A percentile compares a stretch with the other conserved stretches of the same genome.
phyloP scores from a whole-genome alignment of 2,888 invertebrate genomes.

The Arctia plantaginis region DNA sequence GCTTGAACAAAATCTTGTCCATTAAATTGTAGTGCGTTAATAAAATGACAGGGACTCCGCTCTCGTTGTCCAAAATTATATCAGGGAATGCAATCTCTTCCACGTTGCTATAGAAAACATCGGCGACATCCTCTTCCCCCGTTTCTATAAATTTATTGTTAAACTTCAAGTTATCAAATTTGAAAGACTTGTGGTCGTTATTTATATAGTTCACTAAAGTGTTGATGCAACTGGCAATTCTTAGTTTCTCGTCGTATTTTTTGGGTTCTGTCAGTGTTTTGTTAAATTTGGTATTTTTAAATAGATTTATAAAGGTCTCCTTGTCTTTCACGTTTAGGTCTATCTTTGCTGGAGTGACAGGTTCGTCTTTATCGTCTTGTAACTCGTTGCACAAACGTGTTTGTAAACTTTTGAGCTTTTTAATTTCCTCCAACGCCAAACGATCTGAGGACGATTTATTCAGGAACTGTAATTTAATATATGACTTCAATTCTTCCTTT shows the following conservation, averaged over 20 bases:
- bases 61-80: conserved; percentile 61
- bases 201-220: conserved; percentile 65
- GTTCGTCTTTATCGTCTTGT: neutral
- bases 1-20: conserved; percentile 56
- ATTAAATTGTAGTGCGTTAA: conserved; percentile 55
- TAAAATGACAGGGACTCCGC: conserved; percentile 63
- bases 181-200: conserved; percentile 59
- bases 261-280: conserved; percentile 35
- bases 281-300: conserved; percentile 52
- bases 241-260: conserved; percentile 39
- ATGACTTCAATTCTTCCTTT: conserved; percentile 57
- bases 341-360: neutral
- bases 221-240: conserved; percentile 59
- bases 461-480: conserved; percentile 60
- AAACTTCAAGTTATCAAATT: conserved; percentile 57
- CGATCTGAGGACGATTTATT: conserved; percentile 33
- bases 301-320: conserved; percentile 46
- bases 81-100: conserved; percentile 65
- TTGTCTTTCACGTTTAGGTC: conserved; percentile 49
- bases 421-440: conserved; percentile 54
- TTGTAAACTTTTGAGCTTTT: conserved; percentile 55
- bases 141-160: conserved; percentile 44
- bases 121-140: conserved; percentile 51
- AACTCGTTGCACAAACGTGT: conserved; percentile 47
- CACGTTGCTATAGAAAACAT: conserved; percentile 54